phyloP scores from a whole-genome alignment of 2,797 vertebrate genomes.

The Pipistrellus pygmaeus region DNA sequence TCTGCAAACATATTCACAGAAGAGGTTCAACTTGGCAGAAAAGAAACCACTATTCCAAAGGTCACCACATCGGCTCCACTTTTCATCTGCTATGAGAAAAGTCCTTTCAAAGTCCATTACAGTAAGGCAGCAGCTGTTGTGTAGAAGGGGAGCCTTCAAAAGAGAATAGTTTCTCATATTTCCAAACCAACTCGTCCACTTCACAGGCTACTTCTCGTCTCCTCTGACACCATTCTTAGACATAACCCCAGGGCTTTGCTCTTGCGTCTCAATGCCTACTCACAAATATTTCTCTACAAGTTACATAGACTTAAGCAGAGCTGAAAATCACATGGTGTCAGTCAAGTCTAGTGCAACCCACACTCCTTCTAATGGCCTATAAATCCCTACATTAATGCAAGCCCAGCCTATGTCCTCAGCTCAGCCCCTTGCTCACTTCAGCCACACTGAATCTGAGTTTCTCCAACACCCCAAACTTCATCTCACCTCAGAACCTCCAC shows the following conservation, averaged over 20 bases:
- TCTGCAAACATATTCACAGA: constrained; percentile 57
- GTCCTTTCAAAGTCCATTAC: not conserved
- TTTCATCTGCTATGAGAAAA: constrained; percentile 48
- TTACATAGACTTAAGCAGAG: not conserved
- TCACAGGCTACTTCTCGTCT: not conserved
- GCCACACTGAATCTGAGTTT: not conserved
- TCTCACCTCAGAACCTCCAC: not conserved
- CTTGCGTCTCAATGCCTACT: constrained; percentile 3
- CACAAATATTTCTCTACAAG: not conserved
- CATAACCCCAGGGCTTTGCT: not conserved
- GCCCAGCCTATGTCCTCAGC: not conserved
- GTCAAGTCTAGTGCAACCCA: not conserved
- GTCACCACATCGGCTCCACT: constrained; percentile 10
- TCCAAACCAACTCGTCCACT: not conserved
- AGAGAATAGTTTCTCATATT: not conserved
- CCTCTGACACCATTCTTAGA: not conserved
- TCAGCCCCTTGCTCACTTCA: not conserved
- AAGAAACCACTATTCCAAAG: constrained; percentile 65
- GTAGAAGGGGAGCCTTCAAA: constrained; percentile 35
- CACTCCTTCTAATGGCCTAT: not conserved
- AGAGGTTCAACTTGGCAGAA: constrained; percentile 46
- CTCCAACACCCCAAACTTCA: not conserved
- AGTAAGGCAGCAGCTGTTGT: constrained; percentile 21
- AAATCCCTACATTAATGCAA: not conserved
- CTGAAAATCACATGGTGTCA: not conserved